Evolutionary conservation across 1,140 invertebrate species (phyloP), one percentile per base, ranked within the genome.

Genomic region (Chionoecetes opilio): DNA sequence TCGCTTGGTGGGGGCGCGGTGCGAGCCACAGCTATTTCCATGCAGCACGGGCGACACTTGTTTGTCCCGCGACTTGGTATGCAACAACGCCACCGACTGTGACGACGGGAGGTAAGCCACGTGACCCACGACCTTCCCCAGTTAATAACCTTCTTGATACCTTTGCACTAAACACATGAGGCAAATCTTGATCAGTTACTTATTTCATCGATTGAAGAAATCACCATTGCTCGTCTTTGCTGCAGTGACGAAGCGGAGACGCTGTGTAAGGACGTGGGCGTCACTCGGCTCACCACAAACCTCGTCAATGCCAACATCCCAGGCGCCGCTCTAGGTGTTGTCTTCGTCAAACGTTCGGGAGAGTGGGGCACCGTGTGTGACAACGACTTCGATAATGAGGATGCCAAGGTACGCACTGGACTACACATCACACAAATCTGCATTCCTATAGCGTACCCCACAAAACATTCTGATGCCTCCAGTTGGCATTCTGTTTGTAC

Each of bases 281-380:
- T 82, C 8, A 53, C 85, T 5, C 9, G 90, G 32, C 32, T 94
- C 14, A 41, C 9, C 14, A 3, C 9, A 14, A 82, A 84, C 26
- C 21, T 35, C 82, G 75, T 31, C 0, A 29, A 9, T 21, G 8
- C 86, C 32, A 92, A 82, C 31, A 63, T 91, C 14, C 94, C 94
- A 0, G 84, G 90, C 3, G 90, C 53, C 3, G 82, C 85, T 34
- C 9, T 87, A 32, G 94, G 94, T 0, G 5, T 46, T 2, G 90
- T 95, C 0, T 84, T 37, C n/a, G 41, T 95, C 37, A 95, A 95
- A 21, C 84, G 82, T 21, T 29, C 37, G 31, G 90, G 53, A 11
- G n/a, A 88, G 46, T 95, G 94, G 94, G 82, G 90, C 2, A 75
- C 91, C 2, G 21, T 95, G n/a, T 95, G 94, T 82, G 90, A 92